Evolutionary conservation across 2,113 vertebrate genomes (phyloP).

Genomic region (Odocoileus virginianus): DNA sequence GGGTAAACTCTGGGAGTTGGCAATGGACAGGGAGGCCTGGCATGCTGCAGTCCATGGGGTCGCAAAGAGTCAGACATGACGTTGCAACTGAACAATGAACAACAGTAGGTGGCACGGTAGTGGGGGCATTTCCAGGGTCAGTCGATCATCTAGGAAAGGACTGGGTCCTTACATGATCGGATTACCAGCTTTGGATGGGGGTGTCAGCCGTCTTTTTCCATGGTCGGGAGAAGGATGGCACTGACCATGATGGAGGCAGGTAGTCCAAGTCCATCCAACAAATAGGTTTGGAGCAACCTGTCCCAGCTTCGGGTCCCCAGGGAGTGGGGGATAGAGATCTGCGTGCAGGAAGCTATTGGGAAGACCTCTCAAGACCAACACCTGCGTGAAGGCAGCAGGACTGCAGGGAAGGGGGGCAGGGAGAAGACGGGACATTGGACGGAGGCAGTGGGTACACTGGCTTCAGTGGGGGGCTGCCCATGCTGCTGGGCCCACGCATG

Average conservation of each 20-base stretch:
- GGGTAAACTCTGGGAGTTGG: neutral
- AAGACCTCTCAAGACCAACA: fast-evolving
- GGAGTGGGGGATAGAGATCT: fast-evolving
- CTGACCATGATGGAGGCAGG: neutral
- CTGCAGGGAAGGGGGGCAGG: neutral
- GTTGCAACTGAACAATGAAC: neutral
- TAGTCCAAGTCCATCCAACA: neutral
- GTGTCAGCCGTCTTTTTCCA: neutral
- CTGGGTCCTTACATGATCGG: neutral
- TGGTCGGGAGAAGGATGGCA: fast-evolving
- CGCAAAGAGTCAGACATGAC: neutral
- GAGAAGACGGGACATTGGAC: fast-evolving
- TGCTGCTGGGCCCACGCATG: neutral
- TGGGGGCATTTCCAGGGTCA: neutral
- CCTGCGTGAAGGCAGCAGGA: neutral
- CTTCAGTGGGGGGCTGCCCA: fast-evolving
- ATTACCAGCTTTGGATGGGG: neutral
- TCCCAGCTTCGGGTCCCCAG: neutral
- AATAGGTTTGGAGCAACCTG: fast-evolving
- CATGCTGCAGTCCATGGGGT: neutral
- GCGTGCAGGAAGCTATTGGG: neutral
- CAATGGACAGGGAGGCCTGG: neutral
- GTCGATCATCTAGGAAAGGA: neutral
- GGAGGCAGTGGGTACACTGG: neutral
- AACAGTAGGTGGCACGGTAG: neutral